phyloP scores from a whole-genome alignment of 1,140 invertebrate genomes.

The Heliconius hewitsoni region DNA sequence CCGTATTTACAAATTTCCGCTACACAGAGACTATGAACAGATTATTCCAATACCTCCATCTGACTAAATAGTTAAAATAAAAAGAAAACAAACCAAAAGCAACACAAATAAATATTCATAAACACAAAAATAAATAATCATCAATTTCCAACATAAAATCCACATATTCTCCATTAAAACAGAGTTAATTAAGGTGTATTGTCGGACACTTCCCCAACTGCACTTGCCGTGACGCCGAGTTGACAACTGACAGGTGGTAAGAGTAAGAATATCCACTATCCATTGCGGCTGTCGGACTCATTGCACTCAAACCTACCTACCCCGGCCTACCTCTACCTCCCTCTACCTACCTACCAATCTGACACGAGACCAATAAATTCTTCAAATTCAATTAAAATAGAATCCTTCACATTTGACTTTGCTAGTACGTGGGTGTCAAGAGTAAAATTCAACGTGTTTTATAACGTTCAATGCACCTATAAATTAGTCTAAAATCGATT shows the following conservation, averaged over 20 bases:
- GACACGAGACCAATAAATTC: conserved; percentile 6
- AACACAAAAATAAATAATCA: too few species aligned
- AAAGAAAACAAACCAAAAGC: too few species aligned
- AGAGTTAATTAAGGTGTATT: conserved; percentile 2
- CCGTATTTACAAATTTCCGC: too few species aligned
- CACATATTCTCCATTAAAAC: background rate
- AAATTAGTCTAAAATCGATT: background rate
- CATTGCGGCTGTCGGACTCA: background rate
- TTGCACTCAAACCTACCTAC: background rate
- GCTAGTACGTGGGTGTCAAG: background rate
- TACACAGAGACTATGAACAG: too few species aligned
- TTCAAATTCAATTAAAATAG: conserved; percentile 10
- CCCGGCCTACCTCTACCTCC: background rate
- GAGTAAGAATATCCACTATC: background rate
- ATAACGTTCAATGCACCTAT: background rate
- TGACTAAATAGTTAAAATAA: too few species aligned
- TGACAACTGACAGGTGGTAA: conserved; percentile 2
- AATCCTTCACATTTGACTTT: conserved; percentile 5
- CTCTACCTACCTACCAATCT: background rate
- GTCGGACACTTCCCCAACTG: background rate
- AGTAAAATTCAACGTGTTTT: background rate
- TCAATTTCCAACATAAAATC: too few species aligned
- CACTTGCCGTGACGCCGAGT: conserved; percentile 3
- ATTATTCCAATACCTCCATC: too few species aligned
- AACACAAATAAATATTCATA: too few species aligned